phyloP scores from a whole-genome alignment of 1,140 invertebrate species.

The Lepidotrigona ventralis region DNA sequence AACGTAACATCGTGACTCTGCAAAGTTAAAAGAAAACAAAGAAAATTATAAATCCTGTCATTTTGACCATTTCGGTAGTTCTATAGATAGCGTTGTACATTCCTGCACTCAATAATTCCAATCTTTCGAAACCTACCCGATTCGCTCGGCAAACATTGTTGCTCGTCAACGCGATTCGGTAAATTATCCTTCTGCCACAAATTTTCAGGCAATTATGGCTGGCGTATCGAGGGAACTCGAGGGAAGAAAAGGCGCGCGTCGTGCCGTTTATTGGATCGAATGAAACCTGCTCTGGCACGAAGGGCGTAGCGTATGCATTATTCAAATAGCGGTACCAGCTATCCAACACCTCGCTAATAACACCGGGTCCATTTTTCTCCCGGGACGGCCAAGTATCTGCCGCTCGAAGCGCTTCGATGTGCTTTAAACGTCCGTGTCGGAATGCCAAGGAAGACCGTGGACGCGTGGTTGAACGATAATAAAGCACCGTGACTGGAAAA shows the following conservation, averaged over 20 bases:
- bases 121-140: background rate
- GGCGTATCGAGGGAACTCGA: too few species aligned
- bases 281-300: slow-evolving; percentile 18
- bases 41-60: too few species aligned
- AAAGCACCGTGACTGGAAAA: slow-evolving; percentile 6
- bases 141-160: too few species aligned
- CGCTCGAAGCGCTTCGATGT: slow-evolving; percentile 40
- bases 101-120: background rate
- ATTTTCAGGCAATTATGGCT: slow-evolving; percentile 24
- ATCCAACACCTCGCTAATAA: slow-evolving; percentile 48
- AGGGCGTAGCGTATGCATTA: slow-evolving; percentile 44
- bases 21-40: too few species aligned
- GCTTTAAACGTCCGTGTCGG: slow-evolving; percentile 30
- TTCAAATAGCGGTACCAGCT: slow-evolving; percentile 49
- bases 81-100: too few species aligned
- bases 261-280: slow-evolving; percentile 26
- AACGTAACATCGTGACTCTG: too few species aligned
- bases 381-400: slow-evolving; percentile 18
- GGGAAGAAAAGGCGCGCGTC: background rate
- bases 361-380: slow-evolving; percentile 38
- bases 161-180: too few species aligned
- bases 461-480: slow-evolving; percentile 33
- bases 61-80: too few species aligned
- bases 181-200: background rate
- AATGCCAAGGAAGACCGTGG: slow-evolving; percentile 31